Evolutionary conservation across 1,140 invertebrate genomes (phyloP).

Genomic region (Papilio helenus): DNA sequence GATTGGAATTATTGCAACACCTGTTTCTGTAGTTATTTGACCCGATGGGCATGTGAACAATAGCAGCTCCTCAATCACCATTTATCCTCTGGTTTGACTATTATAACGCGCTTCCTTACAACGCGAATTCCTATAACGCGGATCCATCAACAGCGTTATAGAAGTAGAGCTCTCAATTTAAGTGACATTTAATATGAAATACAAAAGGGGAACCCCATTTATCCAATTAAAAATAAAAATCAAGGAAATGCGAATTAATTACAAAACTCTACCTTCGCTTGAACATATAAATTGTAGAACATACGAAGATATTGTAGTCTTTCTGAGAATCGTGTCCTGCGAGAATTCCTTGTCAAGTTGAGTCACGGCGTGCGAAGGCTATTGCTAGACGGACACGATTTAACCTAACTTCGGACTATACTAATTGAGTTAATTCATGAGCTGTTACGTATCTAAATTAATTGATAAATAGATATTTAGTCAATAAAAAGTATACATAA

Average conservation of each 20-base stretch:
- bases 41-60: too few relatives aligned
- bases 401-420: not conserved
- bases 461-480: not conserved
- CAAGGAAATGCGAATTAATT: not conserved
- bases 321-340: constrained; percentile 20
- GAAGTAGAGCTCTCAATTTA: too few relatives aligned
- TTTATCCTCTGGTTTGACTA: too few relatives aligned
- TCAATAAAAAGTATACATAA: too few relatives aligned
- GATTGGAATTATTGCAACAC: not conserved
- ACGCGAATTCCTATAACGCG: too few relatives aligned
- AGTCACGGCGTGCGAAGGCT: constrained; percentile 10
- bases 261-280: not conserved
- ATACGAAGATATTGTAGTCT: not conserved
- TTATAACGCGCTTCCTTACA: too few relatives aligned
- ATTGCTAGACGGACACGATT: constrained; percentile 4
- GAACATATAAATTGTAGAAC: not conserved
- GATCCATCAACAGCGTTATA: too few relatives aligned
- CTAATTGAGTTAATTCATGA: not conserved
- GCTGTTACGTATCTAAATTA: not conserved
- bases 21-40: not conserved
- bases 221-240: not conserved
- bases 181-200: not conserved
- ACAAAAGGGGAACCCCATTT: not conserved
- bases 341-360: constrained; percentile 6
- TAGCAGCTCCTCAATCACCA: too few relatives aligned